phyloP scores from a whole-genome alignment of 2,797 vertebrate genomes.

The Eulemur rubriventer region DNA sequence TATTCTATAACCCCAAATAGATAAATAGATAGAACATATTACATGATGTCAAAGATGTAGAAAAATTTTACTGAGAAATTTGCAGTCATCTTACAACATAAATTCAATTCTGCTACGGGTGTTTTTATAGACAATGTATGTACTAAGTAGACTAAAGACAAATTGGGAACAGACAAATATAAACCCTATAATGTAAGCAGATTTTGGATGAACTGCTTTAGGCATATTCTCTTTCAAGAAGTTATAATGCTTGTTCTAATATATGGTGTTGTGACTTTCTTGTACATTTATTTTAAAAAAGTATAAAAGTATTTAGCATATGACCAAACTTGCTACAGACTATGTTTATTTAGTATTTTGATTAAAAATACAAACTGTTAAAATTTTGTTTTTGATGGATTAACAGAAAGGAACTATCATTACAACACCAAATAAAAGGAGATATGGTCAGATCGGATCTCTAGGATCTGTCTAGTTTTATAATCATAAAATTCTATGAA shows the following conservation, averaged over 20 bases:
- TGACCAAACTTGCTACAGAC: neutral
- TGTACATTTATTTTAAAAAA: neutral
- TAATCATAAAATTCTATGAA: neutral
- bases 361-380: neutral
- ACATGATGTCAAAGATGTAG: neutral
- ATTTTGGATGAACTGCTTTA: neutral
- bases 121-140: neutral
- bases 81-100: neutral
- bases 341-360: neutral
- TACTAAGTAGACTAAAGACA: neutral
- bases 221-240: neutral
- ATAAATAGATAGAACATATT: neutral
- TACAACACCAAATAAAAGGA: constrained; percentile 20
- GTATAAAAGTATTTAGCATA: neutral
- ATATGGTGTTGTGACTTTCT: neutral
- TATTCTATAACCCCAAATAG: neutral
- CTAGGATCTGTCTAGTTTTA: neutral
- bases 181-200: neutral
- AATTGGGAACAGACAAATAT: neutral
- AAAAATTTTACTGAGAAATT: neutral
- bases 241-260: neutral
- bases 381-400: neutral
- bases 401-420: neutral
- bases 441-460: neutral
- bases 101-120: neutral